A percentile compares a stretch with the other conserved stretches of the same genome.
These are phyloP conservation scores for Herpailurus yagouaroundi DNA, from an alignment of 2,113 vertebrate species.

Conservation along the genomic window DNA sequence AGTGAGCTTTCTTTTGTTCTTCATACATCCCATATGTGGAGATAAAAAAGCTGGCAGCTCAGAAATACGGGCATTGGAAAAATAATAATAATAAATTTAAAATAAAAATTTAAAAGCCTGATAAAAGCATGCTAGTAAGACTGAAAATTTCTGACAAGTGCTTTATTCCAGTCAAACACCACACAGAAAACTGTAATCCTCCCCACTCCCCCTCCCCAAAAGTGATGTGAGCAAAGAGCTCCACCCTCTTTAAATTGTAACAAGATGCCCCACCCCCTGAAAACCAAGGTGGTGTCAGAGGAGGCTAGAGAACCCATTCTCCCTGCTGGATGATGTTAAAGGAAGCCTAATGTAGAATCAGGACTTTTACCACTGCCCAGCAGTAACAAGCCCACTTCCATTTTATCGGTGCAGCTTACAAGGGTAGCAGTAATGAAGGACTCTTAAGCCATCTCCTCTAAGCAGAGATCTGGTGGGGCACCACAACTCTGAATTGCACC, in stretches of 20 bases:
- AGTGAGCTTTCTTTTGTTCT: not conserved
- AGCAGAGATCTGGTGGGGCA: not conserved
- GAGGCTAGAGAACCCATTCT: not conserved
- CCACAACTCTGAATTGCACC: not conserved
- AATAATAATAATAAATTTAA: not conserved
- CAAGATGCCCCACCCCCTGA: not conserved
- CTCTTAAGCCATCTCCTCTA: not conserved
- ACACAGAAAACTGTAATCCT: not conserved
- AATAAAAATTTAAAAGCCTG: not conserved
- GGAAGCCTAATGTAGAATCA: not conserved
- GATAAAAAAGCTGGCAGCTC: not conserved
- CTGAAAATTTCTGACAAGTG: not conserved
- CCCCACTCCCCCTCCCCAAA: not conserved
- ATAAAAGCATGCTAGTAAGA: not conserved
- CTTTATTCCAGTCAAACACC: not conserved
- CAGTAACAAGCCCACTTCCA: not conserved
- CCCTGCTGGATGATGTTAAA: not conserved
- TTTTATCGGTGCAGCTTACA: not conserved
- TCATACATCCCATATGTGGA: not conserved
- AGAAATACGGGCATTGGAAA: not conserved
- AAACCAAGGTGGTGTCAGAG: not conserved
- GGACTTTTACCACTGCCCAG: not conserved
- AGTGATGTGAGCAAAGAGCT: not conserved
- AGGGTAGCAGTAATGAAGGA: not conserved
- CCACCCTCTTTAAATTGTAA: not conserved